Percentiles rank a stretch among this genome's conserved stretches.
Conservation (phyloP, 2,113 vertebrate species). For the Pseudopipra pipra region DNA sequence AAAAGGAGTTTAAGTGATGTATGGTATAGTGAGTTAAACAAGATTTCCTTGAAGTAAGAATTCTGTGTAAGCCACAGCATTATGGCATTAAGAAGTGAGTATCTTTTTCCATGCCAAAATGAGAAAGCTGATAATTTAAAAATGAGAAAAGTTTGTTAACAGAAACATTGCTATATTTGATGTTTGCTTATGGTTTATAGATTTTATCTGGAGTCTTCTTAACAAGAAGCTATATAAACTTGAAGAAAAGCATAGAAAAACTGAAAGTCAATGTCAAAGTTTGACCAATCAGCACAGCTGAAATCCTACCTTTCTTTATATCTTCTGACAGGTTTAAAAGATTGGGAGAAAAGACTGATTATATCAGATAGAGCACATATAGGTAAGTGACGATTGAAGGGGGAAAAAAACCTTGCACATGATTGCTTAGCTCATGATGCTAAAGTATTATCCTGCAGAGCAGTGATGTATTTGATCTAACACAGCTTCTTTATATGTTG, state of each 20-base stretch:
- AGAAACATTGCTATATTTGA: background rate
- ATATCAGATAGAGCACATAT: constrained; percentile 97
- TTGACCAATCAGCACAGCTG: background rate
- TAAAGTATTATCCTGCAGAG: background rate
- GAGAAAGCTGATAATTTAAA: background rate
- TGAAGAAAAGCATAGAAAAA: background rate
- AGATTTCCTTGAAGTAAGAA: background rate
- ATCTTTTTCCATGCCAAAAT: background rate
- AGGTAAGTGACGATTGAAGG: constrained; percentile 72
- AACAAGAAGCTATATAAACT: background rate
- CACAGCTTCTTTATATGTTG: background rate
- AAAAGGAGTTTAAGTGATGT: background rate
- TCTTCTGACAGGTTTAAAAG: constrained; percentile 85
- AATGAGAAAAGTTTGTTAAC: background rate
- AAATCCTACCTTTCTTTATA: background rate
- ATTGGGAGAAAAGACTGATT: constrained; percentile 95
- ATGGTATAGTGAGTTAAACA: background rate
- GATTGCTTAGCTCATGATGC: background rate
- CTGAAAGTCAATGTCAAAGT: background rate
- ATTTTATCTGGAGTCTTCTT: background rate
- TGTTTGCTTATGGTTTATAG: background rate
- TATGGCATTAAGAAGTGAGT: background rate
- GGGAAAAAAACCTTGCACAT: background rate
- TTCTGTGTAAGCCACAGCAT: background rate
- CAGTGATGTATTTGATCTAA: background rate